Conservation (phyloP, 2,113 vertebrate species). For the Pelusios castaneus region DNA sequence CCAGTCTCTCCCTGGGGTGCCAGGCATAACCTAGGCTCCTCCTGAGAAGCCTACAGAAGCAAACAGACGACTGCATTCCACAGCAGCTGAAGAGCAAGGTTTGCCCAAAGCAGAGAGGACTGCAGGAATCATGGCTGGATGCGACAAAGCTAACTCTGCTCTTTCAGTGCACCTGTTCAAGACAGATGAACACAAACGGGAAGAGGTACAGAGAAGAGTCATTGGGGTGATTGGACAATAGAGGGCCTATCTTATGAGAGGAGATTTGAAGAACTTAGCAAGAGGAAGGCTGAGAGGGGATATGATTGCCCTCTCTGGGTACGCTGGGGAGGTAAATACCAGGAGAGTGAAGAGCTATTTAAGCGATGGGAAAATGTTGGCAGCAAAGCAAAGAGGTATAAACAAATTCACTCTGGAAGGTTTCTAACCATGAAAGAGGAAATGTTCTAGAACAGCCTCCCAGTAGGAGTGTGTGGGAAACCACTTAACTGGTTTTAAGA, state of each 20-base stretch:
- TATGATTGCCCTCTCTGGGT: neutral
- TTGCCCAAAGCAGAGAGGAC: neutral
- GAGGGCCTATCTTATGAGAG: neutral
- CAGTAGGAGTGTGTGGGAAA: neutral
- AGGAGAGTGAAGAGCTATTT: neutral
- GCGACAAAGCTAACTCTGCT: rapidly evolving
- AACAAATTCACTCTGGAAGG: neutral
- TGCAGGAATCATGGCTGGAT: neutral
- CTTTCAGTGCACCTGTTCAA: neutral
- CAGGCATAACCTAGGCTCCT: neutral
- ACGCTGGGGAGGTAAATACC: neutral
- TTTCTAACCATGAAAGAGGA: neutral
- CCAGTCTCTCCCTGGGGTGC: neutral
- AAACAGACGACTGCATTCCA: neutral
- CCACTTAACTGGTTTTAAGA: neutral
- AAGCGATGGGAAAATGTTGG: neutral
- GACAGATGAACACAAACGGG: neutral
- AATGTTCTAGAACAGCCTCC: neutral
- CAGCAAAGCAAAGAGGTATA: neutral
- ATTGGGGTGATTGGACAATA: neutral
- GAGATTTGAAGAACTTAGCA: neutral
- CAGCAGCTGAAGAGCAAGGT: neutral
- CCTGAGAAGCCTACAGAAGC: neutral
- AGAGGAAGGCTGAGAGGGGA: neutral
- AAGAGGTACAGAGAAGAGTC: neutral